phyloP scores from a whole-genome alignment of 1,140 invertebrate species.

The Cherax destructor region DNA sequence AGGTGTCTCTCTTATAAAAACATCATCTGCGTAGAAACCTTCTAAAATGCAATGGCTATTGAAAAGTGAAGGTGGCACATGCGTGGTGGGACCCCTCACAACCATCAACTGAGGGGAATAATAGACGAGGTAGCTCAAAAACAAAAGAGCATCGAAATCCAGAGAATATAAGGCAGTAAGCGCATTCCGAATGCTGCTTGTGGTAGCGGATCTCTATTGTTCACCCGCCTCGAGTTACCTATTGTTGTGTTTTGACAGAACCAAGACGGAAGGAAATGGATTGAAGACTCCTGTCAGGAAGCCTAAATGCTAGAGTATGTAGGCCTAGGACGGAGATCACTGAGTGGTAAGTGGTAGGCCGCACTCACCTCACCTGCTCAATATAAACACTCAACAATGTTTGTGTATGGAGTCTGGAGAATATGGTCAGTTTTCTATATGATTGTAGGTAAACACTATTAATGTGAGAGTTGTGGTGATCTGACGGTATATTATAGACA shows the following conservation, averaged over 20 bases:
- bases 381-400: background rate
- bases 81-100: background rate
- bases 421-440: too few species aligned
- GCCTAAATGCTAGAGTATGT: slow-evolving; percentile 18
- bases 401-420: too few species aligned
- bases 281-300: slow-evolving; percentile 26
- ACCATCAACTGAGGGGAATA: slow-evolving; percentile 13
- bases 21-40: background rate
- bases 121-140: background rate
- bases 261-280: slow-evolving; percentile 11
- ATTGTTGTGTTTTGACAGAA: slow-evolving; percentile 41
- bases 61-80: slow-evolving; percentile 14
- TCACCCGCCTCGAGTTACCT: background rate
- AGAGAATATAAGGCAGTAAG: too few species aligned
- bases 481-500: too few species aligned
- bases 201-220: slow-evolving; percentile 34
- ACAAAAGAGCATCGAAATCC: background rate
- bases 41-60: slow-evolving; percentile 11
- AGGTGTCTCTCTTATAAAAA: background rate
- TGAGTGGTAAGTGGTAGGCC: background rate
- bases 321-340: background rate
- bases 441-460: too few species aligned
- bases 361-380: background rate
- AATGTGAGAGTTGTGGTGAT: too few species aligned
- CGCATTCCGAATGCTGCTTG: background rate